These are phyloP conservation scores for Ginglymostoma cirratum DNA, from an alignment of 2,113 vertebrate species.

Conservation along the genomic window DNA sequence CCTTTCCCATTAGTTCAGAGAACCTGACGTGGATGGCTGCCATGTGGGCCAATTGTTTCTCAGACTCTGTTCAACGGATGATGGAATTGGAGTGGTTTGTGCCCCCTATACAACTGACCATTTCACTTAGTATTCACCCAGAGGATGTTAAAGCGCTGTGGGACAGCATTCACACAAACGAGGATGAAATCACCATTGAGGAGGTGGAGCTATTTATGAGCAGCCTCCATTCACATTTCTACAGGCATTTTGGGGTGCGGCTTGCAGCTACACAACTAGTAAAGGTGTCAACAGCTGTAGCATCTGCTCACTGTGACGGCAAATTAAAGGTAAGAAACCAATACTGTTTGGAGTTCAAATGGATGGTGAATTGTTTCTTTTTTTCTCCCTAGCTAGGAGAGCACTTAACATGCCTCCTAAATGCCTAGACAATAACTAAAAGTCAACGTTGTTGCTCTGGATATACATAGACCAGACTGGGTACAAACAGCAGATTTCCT, in stretches of 20 bases:
- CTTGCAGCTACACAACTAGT: slow-evolving; percentile 71
- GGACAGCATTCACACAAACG: slow-evolving; percentile 62
- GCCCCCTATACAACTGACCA: slow-evolving; percentile 64
- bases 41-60: slow-evolving; percentile 73
- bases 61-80: slow-evolving; percentile 48
- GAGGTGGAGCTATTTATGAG: slow-evolving; percentile 74
- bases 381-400: too few species aligned
- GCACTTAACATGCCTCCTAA: too few species aligned
- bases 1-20: slow-evolving; percentile 65
- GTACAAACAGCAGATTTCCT: too few species aligned
- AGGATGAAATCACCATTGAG: slow-evolving; percentile 63
- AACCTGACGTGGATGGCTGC: slow-evolving; percentile 80
- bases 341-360: neutral
- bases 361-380: neutral
- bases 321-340: slow-evolving; percentile 71
- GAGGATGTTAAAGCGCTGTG: slow-evolving; percentile 80
- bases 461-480: too few species aligned
- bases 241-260: slow-evolving; percentile 79
- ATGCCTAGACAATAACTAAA: too few species aligned
- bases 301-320: slow-evolving; percentile 71
- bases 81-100: slow-evolving; percentile 74
- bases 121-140: slow-evolving; percentile 68
- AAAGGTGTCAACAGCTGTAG: slow-evolving; percentile 74
- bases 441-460: too few species aligned
- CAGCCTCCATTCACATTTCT: slow-evolving; percentile 75